Evolutionary conservation across 2,113 vertebrate genomes (phyloP), one percentile per base, ranked within the genome.

Genomic region (Alethe castanea): DNA sequence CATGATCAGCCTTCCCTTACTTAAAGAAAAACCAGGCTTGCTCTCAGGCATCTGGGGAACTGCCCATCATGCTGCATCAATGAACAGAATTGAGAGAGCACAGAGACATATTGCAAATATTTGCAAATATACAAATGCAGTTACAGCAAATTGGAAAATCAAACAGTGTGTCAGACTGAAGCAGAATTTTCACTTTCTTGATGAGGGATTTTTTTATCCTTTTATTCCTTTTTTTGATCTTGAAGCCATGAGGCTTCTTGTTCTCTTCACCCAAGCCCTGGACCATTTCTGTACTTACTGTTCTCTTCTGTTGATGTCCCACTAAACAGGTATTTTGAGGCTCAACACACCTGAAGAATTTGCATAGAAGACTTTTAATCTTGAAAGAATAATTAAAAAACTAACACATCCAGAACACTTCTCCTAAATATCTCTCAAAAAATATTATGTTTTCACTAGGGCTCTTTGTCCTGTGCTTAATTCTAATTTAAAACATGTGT

Each of bases 391-490:
- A 52, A 25, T 47, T 52, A 0, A 33, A 72, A 79, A 84, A 9
- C 4, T 9, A 48, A 28, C 5, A 40, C 3, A 33, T 38, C 10
- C 29, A 70, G 52, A 86, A 25, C 6, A 60, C 6, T 26, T 8
- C 11, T 6, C 1, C 11, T 35, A 81, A 5, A 2, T 20, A 52
- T 52, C 26, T n/a, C 7, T 42, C 19, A 77, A 50, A 88, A 79
- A 74, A 16, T 17, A 11, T 0, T 29, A 5, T 4, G 2, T 79
- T 71, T 85, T 72, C 23, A 23, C 19, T 18, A 36, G 16, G 20
- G 2, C 3, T 0, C 0, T 72, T 84, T 44, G 5, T 29, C 4
- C 12, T 50, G 8, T 22, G 12, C 5, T 67, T 76, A 64, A 80
- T 36, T 7, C 7, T 47, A 48, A 36, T 64, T n/a, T 72, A n/a